phyloP scores from a whole-genome alignment of 2,113 vertebrate genomes.

The Neopipo cinnamomea region DNA sequence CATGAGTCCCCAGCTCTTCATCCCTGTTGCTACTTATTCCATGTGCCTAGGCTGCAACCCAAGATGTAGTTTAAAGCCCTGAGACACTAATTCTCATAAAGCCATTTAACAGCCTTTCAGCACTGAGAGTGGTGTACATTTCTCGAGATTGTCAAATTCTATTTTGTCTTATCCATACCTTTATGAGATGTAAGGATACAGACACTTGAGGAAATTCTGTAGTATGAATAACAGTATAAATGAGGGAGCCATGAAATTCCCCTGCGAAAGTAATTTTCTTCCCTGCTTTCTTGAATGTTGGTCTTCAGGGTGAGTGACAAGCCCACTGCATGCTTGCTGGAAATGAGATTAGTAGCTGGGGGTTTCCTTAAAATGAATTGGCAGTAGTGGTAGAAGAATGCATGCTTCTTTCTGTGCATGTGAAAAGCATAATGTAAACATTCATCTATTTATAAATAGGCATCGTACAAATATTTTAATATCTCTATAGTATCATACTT shows the following conservation, averaged over 20 bases:
- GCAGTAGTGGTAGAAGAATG: background rate
- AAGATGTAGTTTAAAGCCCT: background rate
- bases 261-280: background rate
- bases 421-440: background rate
- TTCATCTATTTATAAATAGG: background rate
- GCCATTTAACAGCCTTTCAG: background rate
- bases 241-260: background rate
- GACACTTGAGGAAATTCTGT: background rate
- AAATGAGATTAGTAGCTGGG: background rate
- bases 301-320: background rate
- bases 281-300: background rate
- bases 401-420: background rate
- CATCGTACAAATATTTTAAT: background rate
- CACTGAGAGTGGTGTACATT: background rate
- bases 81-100: background rate
- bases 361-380: background rate
- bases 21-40: background rate
- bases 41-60: background rate
- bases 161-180: background rate
- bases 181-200: background rate
- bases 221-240: background rate
- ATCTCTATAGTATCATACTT: background rate
- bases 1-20: background rate
- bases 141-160: background rate
- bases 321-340: background rate